Evolutionary conservation across 1,140 invertebrate genomes (phyloP).

Genomic region (Heliconius nattereri): DNA sequence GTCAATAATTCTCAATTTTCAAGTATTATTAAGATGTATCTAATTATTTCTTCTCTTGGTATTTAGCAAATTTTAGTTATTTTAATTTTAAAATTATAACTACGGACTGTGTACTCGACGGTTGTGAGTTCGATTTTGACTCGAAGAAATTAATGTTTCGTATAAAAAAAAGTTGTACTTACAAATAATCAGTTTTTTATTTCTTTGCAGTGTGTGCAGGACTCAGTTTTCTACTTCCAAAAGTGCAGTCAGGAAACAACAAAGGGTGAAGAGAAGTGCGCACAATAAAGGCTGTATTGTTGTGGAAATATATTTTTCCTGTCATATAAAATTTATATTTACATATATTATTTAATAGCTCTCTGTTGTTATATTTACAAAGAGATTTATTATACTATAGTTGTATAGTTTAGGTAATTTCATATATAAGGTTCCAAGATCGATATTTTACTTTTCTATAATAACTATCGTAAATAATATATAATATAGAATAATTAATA

Average conservation of each 20-base stretch:
- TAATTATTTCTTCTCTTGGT: no score
- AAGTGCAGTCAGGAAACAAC: conserved; percentile 26
- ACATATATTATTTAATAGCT: not conserved
- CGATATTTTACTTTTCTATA: no score
- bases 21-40: no score
- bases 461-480: not conserved
- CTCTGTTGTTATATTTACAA: not conserved
- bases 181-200: not conserved
- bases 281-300: not conserved
- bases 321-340: not conserved
- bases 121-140: no score
- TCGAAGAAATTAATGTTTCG: not conserved
- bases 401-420: no score
- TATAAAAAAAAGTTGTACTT: no score
- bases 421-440: no score
- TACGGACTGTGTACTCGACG: not conserved
- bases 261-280: not conserved
- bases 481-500: not conserved
- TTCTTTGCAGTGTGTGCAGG: conserved; percentile 53
- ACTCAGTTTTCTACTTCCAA: conserved; percentile 55
- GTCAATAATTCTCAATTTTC: no score
- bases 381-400: no score
- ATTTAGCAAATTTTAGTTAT: no score
- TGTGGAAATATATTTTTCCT: not conserved
- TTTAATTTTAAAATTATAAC: not conserved